Conservation (phyloP, 1,140 invertebrate species). For the Drosophila tropicalis region DNA sequence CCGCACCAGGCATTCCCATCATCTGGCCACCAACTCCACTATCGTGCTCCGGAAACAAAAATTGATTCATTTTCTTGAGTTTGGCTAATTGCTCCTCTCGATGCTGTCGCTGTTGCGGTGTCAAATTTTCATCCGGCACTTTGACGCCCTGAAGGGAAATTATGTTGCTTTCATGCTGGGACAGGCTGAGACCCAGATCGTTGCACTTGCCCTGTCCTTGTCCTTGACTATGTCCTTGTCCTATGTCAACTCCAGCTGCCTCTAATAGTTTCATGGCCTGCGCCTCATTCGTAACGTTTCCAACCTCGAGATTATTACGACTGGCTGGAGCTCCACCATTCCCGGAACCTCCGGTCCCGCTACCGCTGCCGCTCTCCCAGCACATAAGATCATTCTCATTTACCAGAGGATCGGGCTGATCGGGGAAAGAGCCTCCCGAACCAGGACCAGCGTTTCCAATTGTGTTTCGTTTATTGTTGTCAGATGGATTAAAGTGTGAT, state of each 20-base stretch:
- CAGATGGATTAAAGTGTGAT: constrained; percentile 41
- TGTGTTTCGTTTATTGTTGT: constrained; percentile 80
- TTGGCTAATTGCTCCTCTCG: constrained; percentile 96
- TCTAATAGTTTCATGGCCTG: constrained; percentile 65
- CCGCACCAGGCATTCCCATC: constrained; percentile 47
- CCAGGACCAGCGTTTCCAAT: constrained; percentile 54
- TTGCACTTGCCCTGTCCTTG: constrained; percentile 39
- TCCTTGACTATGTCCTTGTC: constrained; percentile 28
- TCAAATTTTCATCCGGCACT: constrained; percentile 98
- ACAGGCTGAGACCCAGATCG: constrained; percentile 32
- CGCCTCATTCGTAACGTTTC: constrained; percentile 36
- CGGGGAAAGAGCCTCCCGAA: constrained; percentile 68
- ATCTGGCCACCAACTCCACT: constrained; percentile 36
- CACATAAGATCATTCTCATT: constrained; percentile 75
- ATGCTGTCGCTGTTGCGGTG: constrained; percentile 96
- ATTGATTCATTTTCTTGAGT: constrained; percentile 95
- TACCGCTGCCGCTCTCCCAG: constrained; percentile 58
- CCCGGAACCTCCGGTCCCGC: neutral
- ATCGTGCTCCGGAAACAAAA: constrained; percentile 92
- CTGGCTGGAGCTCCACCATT: constrained; percentile 10
- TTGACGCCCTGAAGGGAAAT: constrained; percentile 90
- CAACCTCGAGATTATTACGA: constrained; percentile 36
- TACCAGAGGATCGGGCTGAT: constrained; percentile 72
- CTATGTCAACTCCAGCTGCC: constrained; percentile 60
- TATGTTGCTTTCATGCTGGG: constrained; percentile 76